Base-by-base conservation (phyloP, 1,140 invertebrate species). In the Sesamia nonagrioides region DNA sequence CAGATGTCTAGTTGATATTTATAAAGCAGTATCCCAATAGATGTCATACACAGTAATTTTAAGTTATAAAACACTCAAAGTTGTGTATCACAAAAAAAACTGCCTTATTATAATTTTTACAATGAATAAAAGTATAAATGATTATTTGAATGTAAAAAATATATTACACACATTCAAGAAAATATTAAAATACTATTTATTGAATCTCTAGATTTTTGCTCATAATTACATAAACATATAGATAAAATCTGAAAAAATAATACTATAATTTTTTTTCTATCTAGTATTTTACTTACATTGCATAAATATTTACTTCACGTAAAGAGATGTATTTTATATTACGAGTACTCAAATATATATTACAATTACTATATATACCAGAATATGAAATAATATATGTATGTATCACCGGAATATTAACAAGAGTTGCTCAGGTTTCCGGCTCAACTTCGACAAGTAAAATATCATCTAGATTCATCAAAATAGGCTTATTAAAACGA, bases 401-500 rank as follows among this genome's bases (percentile, higher is more conserved):
- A 27, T 58, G 13, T 63, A n/a, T 40, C 15, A 40, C 35, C 4
- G n/a, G n/a, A 40, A 42, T 40, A 40, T 42, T 42, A 2, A 11
- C 60, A 63, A 42, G 17, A 21, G 61, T 42, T 66, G 61, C 61
- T 66, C 61, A 66, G 61, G 18, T 42, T 66, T 4, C 3, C 61
- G 61, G 61, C 61, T 66, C 61, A 66, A 66, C 15, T 40, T 42
- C 37, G 37, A 42, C 18, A 11, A 40, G 3, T 27, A 58, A 58
- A 58, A 58, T 21, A 4, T 66, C 61, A 66, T 45, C 0, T 66
- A 42, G 37, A 37, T 66, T 45, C 61, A 66, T 66, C 17, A 66
- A 42, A 37, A 37, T 66, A 66, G 60, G 61, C 61, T 66, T 66
- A 42, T 35, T 60, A 66, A 42, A 37, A 66, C 17, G 61, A 66